Base-by-base conservation (phyloP, 2,888 invertebrate species). In the Hypercompe scribonia region DNA sequence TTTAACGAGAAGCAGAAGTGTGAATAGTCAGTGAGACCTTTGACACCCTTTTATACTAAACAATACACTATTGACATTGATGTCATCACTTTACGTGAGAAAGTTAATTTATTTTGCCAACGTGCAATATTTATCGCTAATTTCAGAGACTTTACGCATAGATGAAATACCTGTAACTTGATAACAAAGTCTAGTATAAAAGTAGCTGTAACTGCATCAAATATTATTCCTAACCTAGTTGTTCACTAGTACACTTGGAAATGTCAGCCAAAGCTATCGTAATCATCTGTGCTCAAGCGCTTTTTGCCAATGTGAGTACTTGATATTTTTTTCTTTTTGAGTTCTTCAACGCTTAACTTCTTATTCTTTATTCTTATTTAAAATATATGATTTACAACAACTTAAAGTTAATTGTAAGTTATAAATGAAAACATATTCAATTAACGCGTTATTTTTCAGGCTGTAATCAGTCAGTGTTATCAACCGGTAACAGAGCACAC, bases 271-370 rank as follows among this genome's bases (percentile, higher is more conserved):
- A 50, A 54, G 11, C 34, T 10, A 18, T 68, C 5, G 1, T 54
- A 15, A 15, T 68, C 3, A 2, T 68, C 15, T 54, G 68, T 33
- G 54, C 34, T 34, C 34, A 68, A 28, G 68, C 68, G 31, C 15
- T 68, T 54, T 68, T 68, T 2, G 50, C 34, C 8, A n/a, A 54
- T 8, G 68, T 68, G 54, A 66, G 66, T 66, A 33, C 28, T 13
- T 33, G 10, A n/a, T 10, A 0, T 4, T 39, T 2, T 18, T 65
- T 15, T 28, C 5, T 31, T n/a, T 28, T 36, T 11, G 34, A 1
- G 33, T 24, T 34, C 21, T 34, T 34, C 3, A 65, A 11, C 11
- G 8, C 21, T n/a, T 3, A 34, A n/a, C 10, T 36, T n/a, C 24
- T 36, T 4, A 42, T 7, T 36, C 8, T 36, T 36, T 42, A 42